phyloP scores from a whole-genome alignment of 1,140 invertebrate species.

The Probaryconus sp. region DNA sequence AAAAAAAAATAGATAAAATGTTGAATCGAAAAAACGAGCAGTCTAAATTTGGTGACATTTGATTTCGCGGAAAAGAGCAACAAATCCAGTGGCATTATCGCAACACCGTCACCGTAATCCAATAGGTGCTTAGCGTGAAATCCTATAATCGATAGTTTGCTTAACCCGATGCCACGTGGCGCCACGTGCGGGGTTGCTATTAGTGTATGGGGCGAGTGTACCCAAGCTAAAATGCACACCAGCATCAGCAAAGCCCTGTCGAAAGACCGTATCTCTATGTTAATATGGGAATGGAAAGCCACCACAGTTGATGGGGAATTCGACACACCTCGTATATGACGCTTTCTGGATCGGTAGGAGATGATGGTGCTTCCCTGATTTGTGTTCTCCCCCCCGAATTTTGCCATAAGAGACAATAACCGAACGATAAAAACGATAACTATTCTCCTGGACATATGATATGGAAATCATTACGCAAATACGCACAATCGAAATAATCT shows the following conservation, averaged over 20 bases:
- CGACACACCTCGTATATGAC: slow-evolving; percentile 69
- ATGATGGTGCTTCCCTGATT: slow-evolving; percentile 49
- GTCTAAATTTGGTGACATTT: slow-evolving; percentile 38
- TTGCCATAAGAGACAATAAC: slow-evolving; percentile 49
- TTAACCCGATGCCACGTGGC: slow-evolving; percentile 76
- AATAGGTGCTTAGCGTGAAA: slow-evolving; percentile 78
- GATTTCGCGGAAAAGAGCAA: slow-evolving; percentile 74
- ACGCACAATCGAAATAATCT: slow-evolving; percentile 9
- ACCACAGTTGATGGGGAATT: slow-evolving; percentile 71
- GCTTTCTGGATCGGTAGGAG: slow-evolving; percentile 51
- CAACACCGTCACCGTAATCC: slow-evolving; percentile 74
- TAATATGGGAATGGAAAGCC: slow-evolving; percentile 74
- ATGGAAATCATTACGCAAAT: slow-evolving; percentile 46
- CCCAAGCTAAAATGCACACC: slow-evolving; percentile 56
- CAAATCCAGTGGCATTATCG: slow-evolving; percentile 77
- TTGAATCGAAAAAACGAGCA: too few relatives aligned
- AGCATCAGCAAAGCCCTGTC: slow-evolving; percentile 54
- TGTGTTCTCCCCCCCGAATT: slow-evolving; percentile 35
- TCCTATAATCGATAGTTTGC: slow-evolving; percentile 79
- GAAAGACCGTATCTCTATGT: slow-evolving; percentile 75
- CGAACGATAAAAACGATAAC: slow-evolving; percentile 50
- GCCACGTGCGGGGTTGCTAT: slow-evolving; percentile 75
- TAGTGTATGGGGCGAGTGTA: slow-evolving; percentile 62
- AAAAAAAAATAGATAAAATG: too few relatives aligned
- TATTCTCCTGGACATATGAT: slow-evolving; percentile 38